phyloP scores from a whole-genome alignment of 2,888 invertebrate species.

The Tachina grossa region DNA sequence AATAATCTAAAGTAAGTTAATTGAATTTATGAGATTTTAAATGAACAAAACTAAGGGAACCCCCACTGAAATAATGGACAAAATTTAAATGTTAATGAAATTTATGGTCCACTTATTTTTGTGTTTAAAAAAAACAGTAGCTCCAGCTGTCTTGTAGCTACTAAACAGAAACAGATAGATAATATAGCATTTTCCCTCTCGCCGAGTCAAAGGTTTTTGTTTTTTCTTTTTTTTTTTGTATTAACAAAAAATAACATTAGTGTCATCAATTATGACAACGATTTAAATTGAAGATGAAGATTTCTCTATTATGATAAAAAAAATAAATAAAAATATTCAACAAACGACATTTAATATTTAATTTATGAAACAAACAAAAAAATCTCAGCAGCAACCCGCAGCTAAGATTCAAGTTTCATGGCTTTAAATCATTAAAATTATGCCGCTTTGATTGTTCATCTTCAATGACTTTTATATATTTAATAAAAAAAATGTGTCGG shows the following conservation, averaged over 20 bases:
- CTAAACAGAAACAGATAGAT: background rate
- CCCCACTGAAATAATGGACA: background rate
- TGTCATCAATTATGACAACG: conserved; percentile 37
- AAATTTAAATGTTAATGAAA: conserved; percentile 39
- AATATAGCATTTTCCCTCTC: background rate
- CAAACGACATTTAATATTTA: conserved; percentile 24
- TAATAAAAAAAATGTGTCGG: background rate
- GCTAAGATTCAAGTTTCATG: conserved; percentile 10
- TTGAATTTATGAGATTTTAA: conserved; percentile 24
- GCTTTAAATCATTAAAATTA: conserved; percentile 12
- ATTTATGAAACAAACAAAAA: conserved; percentile 16
- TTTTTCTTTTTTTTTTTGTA: background rate
- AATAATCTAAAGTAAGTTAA: background rate
- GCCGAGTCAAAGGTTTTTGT: conserved; percentile 24
- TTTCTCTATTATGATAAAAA: conserved; percentile 3
- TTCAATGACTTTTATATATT: conserved; percentile 30
- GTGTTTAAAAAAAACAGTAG: conserved; percentile 36
- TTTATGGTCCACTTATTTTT: conserved; percentile 28
- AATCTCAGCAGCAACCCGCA: conserved; percentile 40
- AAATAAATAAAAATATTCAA: background rate
- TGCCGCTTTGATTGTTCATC: conserved; percentile 28
- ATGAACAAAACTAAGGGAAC: background rate
- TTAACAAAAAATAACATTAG: background rate
- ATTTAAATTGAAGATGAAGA: conserved; percentile 39
- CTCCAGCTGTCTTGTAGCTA: background rate